phyloP scores from a whole-genome alignment of 2,888 invertebrate genomes.

The Meandrusa payeni region DNA sequence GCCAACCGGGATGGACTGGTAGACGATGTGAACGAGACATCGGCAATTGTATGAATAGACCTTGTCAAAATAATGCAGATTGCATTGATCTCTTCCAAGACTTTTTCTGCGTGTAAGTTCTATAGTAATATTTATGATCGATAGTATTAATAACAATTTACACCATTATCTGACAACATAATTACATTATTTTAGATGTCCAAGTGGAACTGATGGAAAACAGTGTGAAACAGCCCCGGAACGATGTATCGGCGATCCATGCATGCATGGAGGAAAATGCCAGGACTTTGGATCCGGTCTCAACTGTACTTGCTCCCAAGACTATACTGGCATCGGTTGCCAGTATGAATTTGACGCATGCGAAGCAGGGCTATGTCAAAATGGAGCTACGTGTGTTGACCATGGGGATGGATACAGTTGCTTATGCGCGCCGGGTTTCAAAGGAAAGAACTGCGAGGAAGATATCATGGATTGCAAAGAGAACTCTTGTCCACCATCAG shows the following conservation, averaged over 20 bases:
- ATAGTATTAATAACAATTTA: no score
- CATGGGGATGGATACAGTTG: constrained; percentile 93
- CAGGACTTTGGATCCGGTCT: constrained; percentile 97
- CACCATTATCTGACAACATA: constrained; percentile 9
- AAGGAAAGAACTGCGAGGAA: constrained; percentile 93
- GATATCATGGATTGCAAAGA: constrained; percentile 96
- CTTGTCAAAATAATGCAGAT: constrained; percentile 95
- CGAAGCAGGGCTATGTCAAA: constrained; percentile 93
- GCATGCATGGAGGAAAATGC: constrained; percentile 97
- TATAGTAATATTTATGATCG: constrained; percentile 12
- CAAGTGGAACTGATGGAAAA: constrained; percentile 97
- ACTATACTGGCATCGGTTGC: constrained; percentile 93
- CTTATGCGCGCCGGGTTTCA: constrained; percentile 89
- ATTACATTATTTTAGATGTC: constrained; percentile 82
- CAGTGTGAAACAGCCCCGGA: constrained; percentile 98
- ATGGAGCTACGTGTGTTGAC: constrained; percentile 95
- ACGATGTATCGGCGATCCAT: constrained; percentile 95
- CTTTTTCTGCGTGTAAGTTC: constrained; percentile 92
- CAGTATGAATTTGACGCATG: constrained; percentile 97
- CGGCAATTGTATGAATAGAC: constrained; percentile 91
- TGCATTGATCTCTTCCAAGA: constrained; percentile 96
- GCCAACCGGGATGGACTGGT: constrained; percentile 93
- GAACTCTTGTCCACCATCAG: constrained; percentile 96
- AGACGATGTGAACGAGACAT: constrained; percentile 92
- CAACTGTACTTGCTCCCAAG: constrained; percentile 94